Percentiles rank a stretch among this genome's conserved stretches.
Conservation (phyloP, 2,888 invertebrate species). For the Incurvaria masculella region DNA sequence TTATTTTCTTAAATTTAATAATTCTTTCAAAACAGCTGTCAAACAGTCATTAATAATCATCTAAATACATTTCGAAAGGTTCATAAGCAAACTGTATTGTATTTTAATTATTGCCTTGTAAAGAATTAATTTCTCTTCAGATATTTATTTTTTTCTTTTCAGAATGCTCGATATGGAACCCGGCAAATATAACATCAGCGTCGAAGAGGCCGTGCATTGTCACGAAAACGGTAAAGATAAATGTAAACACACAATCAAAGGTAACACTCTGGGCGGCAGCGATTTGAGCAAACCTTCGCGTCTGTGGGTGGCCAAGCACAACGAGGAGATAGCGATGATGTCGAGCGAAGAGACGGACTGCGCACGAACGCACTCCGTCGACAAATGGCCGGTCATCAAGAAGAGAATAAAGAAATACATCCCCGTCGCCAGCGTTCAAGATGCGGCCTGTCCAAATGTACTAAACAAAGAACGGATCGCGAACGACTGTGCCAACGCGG, state of each 20-base stretch:
- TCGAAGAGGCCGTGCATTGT: not conserved
- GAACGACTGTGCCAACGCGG: too few species aligned
- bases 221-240: not conserved
- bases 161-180: not conserved
- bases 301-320: not conserved
- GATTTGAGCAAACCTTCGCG: not conserved
- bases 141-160: too few species aligned
- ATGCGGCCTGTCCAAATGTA: too few species aligned
- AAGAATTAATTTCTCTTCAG: too few species aligned
- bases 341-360: not conserved
- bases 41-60: too few species aligned
- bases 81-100: too few species aligned
- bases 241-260: not conserved
- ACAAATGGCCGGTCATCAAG: not conserved
- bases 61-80: too few species aligned
- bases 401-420: not conserved
- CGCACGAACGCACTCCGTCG: not conserved
- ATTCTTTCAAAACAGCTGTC: too few species aligned
- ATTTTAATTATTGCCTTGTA: too few species aligned
- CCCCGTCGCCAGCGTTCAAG: too few species aligned
- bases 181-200: not conserved
- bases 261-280: not conserved
- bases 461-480: too few species aligned
- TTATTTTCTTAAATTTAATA: too few species aligned
- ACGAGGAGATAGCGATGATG: not conserved